Evolutionary conservation across 2,113 vertebrate genomes (phyloP), one percentile per base, ranked within the genome.

Genomic region (Lucifuga dentata): DNA sequence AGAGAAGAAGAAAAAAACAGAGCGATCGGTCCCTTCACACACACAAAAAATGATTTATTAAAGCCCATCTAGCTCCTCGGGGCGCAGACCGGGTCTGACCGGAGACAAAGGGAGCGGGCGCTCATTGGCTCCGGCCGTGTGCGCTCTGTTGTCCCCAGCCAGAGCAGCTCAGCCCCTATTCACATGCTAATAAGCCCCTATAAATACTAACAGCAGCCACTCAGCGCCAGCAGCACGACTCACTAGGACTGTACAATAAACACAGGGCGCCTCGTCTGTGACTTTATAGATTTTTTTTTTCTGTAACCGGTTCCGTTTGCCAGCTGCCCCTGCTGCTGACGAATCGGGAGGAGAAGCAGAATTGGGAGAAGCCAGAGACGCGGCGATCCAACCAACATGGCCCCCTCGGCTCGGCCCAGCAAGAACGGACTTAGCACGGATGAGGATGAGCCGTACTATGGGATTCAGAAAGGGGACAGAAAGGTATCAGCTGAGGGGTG

Each of bases 181-280:
- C 91, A 94, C 79, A 94, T 95, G 94, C 76, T 94, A 95, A 95
- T 92, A 13, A 80, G 82, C 20, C 33, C 17, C 77, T 91, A 93
- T 93, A 94, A 94, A 93, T 88, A 85, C 89, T 71, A 71, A 79
- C 78, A 83, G 74, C 86, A 83, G 84, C 76, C 77, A 51, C 76
- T 59, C 80, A 63, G 73, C 65, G 82, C 81, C 76, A 66, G 87
- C 86, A 88, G 75, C 85, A 60, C 70, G 75, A 70, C 82, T 83
- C 80, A 21, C 41, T 63, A 33, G 82, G 80, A 73, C 68, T 68
- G 72, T 59, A 87, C 81, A 86, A 84, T 78, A 85, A 86, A 76
- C 82, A 77, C 68, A 64, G 73, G 66, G 69, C 55, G 81, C 64
- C 78, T 78, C 82, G 78, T 55, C 63, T 78, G 66, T 19, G 20